phyloP scores from a whole-genome alignment of 1,140 invertebrate genomes.

The Hylyphantes graminicola region DNA sequence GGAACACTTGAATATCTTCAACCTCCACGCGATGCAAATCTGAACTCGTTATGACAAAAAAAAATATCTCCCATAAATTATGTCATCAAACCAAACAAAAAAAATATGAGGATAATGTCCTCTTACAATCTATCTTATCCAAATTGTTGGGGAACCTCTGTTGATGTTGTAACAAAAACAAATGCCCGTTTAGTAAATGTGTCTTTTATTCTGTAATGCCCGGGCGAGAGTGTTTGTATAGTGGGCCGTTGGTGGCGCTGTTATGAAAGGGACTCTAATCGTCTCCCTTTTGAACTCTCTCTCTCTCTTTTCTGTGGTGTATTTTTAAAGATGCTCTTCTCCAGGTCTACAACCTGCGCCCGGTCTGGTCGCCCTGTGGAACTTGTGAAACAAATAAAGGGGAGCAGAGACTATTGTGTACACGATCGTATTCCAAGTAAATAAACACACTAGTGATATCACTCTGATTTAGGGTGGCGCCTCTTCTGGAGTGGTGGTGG shows the following conservation, averaged over 20 bases:
- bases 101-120: background rate
- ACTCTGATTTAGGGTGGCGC: too few species aligned
- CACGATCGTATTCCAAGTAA: too few species aligned
- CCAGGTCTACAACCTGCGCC: background rate
- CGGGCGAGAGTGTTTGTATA: too few species aligned
- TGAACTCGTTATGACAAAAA: conserved; percentile 26
- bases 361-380: background rate
- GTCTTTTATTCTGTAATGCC: too few species aligned
- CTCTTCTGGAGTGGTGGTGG: too few species aligned
- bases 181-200: background rate
- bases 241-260: too few species aligned
- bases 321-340: conserved; percentile 23
- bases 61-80: background rate
- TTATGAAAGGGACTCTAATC: too few species aligned
- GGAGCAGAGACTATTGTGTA: conserved; percentile 4
- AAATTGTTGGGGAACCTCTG: conserved; percentile 20
- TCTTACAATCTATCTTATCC: conserved; percentile 16
- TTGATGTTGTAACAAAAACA: conserved; percentile 5
- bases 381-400: background rate
- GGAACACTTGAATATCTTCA: conserved; percentile 72
- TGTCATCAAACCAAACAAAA: background rate
- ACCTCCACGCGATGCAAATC: conserved; percentile 63
- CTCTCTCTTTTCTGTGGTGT: conserved; percentile 4
- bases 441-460: too few species aligned
- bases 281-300: conserved; percentile 3